These are phyloP conservation scores for Pionites leucogaster DNA, from an alignment of 2,113 vertebrate species.

Conservation along the genomic window DNA sequence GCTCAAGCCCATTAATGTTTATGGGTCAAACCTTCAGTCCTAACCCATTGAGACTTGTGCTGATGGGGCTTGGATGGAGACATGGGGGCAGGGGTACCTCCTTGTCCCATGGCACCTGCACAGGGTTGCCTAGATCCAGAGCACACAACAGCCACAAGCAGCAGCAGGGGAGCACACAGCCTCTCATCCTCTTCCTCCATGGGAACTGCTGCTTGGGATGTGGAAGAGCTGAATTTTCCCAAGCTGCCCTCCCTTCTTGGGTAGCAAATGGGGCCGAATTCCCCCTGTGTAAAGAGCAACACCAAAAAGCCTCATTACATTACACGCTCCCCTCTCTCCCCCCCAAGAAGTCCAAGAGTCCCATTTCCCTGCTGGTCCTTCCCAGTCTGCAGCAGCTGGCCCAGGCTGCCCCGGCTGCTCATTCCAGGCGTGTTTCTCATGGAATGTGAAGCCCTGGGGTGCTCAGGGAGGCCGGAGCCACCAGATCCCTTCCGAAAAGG, in stretches of 20 bases:
- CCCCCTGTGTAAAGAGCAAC: not conserved
- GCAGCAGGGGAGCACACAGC: fast-evolving
- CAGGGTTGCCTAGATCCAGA: not conserved
- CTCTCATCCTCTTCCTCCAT: not conserved
- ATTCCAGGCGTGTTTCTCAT: slow-evolving; percentile 43
- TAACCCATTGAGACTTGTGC: not conserved
- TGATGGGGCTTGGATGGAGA: not conserved
- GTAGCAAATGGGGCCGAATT: fast-evolving
- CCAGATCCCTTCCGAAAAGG: not conserved
- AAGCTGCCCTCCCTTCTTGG: not conserved
- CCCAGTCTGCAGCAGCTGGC: not conserved
- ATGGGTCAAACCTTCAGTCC: not conserved
- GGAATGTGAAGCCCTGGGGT: slow-evolving; percentile 57
- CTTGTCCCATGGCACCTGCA: not conserved
- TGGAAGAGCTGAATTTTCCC: not conserved
- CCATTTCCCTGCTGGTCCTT: not conserved
- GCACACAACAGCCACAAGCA: not conserved
- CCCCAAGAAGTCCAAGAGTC: not conserved
- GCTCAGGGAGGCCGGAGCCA: not conserved
- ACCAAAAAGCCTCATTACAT: not conserved
- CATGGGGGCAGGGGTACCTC: not conserved
- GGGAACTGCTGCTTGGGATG: no score
- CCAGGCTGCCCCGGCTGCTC: not conserved
- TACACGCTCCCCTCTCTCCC: not conserved
- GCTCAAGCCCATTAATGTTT: fast-evolving